Conservation (phyloP, 2,888 invertebrate genomes). For the Pogonocherus hispidulus region DNA sequence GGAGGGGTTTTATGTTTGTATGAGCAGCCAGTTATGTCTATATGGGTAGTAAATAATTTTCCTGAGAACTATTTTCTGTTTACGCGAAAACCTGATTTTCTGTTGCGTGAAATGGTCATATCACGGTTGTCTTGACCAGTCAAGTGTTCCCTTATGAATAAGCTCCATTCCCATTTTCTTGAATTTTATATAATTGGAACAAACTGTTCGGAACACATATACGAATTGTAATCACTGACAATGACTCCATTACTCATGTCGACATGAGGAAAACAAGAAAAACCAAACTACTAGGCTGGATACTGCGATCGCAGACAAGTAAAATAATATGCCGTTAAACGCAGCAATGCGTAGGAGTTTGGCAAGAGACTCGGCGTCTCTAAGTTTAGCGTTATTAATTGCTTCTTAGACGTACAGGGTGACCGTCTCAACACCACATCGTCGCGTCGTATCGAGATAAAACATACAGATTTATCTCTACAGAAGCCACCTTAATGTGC, state of each 20-base stretch:
- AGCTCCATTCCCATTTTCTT: not conserved
- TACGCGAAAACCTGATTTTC: no score
- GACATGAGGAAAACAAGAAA: slow-evolving; percentile 37
- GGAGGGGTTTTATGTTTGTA: no score
- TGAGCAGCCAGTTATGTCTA: no score
- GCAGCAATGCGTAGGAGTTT: slow-evolving; percentile 45
- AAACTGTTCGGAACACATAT: not conserved
- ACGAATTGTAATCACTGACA: slow-evolving; percentile 24
- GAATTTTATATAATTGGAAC: not conserved
- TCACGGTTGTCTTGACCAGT: not conserved
- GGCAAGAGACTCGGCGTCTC: slow-evolving; percentile 37
- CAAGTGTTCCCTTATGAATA: not conserved
- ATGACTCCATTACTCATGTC: slow-evolving; percentile 44
- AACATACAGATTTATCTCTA: no score
- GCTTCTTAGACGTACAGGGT: slow-evolving; percentile 6
- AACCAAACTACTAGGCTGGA: slow-evolving; percentile 38
- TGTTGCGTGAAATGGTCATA: no score
- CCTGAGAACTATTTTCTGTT: no score
- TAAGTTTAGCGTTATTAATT: slow-evolving; percentile 40
- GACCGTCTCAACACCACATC: slow-evolving; percentile 4
- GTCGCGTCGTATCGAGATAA: no score
- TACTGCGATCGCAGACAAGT: slow-evolving; percentile 44
- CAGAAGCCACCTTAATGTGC: no score
- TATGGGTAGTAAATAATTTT: no score
- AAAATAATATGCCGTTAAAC: slow-evolving; percentile 45